These are phyloP conservation scores for Ypsolopha scabrella DNA, from an alignment of 2,888 invertebrate species.

Conservation along the genomic window DNA sequence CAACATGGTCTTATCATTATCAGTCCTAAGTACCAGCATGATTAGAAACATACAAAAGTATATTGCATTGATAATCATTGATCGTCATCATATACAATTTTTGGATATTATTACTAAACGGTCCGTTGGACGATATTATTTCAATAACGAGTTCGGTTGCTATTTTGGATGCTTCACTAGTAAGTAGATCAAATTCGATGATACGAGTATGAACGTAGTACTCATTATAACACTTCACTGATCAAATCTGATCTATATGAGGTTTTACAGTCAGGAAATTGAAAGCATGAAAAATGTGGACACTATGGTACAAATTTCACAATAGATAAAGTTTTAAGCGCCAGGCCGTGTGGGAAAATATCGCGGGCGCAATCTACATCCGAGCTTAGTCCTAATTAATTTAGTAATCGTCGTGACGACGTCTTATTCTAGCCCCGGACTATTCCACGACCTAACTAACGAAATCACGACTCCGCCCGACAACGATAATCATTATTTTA, in stretches of 20 bases:
- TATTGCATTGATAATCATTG: no score
- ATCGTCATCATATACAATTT: no score
- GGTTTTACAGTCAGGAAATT: background rate
- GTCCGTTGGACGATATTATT: no score
- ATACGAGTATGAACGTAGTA: no score
- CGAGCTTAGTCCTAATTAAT: slow-evolving; percentile 67
- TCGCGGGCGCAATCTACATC: slow-evolving; percentile 62
- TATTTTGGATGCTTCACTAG: no score
- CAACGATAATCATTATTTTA: slow-evolving; percentile 70
- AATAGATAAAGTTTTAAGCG: slow-evolving; percentile 51
- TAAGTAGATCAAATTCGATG: no score
- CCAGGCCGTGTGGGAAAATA: slow-evolving; percentile 67
- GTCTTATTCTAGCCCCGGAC: slow-evolving; percentile 59
- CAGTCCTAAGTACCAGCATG: no score
- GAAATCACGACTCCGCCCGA: slow-evolving; percentile 67
- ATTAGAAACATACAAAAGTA: no score
- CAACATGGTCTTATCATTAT: no score
- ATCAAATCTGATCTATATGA: background rate
- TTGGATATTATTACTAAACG: no score
- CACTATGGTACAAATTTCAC: slow-evolving; percentile 30
- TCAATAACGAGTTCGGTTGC: no score
- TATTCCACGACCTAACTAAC: slow-evolving; percentile 60
- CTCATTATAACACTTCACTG: no score
- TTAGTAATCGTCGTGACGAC: slow-evolving; percentile 69
- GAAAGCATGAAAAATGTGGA: slow-evolving; percentile 15